phyloP scores from a whole-genome alignment of 2,797 vertebrate genomes.

The Anguilla obscura region DNA sequence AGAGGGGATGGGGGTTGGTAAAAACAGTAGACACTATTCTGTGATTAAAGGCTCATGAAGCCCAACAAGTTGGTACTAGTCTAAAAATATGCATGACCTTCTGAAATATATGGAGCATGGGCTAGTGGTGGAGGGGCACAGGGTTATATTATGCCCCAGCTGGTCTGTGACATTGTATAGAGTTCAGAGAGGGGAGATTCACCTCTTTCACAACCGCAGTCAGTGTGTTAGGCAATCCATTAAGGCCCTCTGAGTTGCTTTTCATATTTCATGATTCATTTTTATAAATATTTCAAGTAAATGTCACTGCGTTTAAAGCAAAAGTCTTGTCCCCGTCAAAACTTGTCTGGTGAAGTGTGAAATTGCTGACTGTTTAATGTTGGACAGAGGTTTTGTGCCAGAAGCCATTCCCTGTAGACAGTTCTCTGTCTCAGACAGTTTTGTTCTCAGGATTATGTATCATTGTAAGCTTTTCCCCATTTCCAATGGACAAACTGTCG shows the following conservation, averaged over 20 bases:
- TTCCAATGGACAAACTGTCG: neutral
- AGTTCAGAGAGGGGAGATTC: neutral
- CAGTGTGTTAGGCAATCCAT: conserved; percentile 55
- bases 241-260: conserved; percentile 60
- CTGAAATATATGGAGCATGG: neutral
- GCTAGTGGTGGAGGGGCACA: neutral
- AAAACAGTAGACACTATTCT: no score
- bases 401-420: neutral
- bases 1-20: no score
- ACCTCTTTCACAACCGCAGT: conserved; percentile 44
- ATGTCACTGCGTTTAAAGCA: conserved; percentile 52
- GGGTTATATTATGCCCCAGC: neutral
- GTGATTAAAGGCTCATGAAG: neutral
- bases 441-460: neutral
- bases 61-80: neutral
- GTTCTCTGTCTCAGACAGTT: neutral
- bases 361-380: neutral
- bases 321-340: conserved; percentile 46
- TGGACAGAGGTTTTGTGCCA: neutral
- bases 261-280: conserved; percentile 61
- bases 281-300: conserved; percentile 61
- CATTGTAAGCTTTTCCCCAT: neutral
- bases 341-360: neutral
- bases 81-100: neutral
- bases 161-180: neutral